phyloP scores from a whole-genome alignment of 2,113 vertebrate genomes.

The Apodemus sylvaticus region DNA sequence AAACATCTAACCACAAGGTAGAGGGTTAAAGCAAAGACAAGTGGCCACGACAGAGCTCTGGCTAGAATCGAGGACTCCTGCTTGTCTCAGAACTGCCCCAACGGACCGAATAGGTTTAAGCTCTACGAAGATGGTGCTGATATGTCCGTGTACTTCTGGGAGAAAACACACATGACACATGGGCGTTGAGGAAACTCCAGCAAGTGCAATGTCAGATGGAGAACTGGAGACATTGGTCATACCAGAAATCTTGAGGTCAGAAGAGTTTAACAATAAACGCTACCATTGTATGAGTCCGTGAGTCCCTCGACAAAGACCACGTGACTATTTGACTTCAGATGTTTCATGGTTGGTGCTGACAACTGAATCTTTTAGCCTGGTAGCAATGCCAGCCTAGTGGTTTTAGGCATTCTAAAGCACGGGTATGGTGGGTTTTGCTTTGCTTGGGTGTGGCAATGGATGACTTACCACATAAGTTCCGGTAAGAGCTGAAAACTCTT shows the following conservation, averaged over 20 bases:
- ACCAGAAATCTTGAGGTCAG: neutral
- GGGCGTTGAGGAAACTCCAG: neutral
- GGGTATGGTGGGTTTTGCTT: neutral
- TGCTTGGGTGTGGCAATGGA: neutral
- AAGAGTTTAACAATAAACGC: neutral
- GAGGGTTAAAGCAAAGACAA: constrained; percentile 79
- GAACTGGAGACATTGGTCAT: neutral
- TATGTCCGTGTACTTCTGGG: neutral
- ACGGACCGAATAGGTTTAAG: neutral
- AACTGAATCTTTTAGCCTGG: neutral
- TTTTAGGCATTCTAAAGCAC: neutral
- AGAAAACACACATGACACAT: neutral
- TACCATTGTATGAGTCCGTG: neutral
- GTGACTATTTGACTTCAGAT: neutral
- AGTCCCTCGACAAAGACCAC: neutral
- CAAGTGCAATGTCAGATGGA: neutral
- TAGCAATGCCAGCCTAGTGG: neutral
- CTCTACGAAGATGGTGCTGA: neutral
- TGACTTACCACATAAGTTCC: neutral
- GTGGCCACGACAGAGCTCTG: neutral
- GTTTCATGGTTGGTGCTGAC: neutral
- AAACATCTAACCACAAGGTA: constrained; percentile 80
- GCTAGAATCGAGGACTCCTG: neutral
- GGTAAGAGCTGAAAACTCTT: neutral
- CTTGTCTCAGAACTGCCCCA: neutral